A percentile compares a stretch with the other conserved stretches of the same genome.
phyloP scores from a whole-genome alignment of 2,888 invertebrate genomes.

The Eurytoma californica region DNA sequence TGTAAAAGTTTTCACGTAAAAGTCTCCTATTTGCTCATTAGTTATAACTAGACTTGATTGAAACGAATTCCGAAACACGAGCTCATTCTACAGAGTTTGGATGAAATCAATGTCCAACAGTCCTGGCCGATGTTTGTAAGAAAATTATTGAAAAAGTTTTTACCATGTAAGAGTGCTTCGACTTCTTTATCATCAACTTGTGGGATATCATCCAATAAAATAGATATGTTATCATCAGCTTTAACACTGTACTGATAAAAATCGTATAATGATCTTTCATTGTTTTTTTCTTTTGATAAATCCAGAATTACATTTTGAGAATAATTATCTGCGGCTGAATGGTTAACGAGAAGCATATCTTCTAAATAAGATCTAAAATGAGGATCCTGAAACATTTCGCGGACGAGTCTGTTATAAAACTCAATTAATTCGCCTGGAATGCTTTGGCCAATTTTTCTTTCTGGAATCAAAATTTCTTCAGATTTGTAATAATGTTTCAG shows the following conservation, averaged over 20 bases:
- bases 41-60: too few species aligned
- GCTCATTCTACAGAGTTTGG: too few species aligned
- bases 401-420: conserved; percentile 37
- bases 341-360: neutral
- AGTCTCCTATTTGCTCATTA: too few species aligned
- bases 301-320: neutral
- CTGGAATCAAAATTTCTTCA: conserved; percentile 72
- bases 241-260: neutral
- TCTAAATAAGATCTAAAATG: too few species aligned
- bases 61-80: too few species aligned
- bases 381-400: conserved; percentile 32
- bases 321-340: conserved; percentile 31
- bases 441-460: conserved; percentile 67
- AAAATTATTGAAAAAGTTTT: too few species aligned
- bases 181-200: conserved; percentile 12
- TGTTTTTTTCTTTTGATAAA: neutral
- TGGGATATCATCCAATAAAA: neutral
- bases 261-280: neutral
- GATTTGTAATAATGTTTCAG: conserved; percentile 70
- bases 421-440: conserved; percentile 62
- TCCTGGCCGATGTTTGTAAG: too few species aligned
- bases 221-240: neutral
- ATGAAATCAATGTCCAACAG: too few species aligned
- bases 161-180: conserved; percentile 40
- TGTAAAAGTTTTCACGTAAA: too few species aligned